Conservation (phyloP, 2,113 vertebrate genomes). For the Tragelaphus imberbis region DNA sequence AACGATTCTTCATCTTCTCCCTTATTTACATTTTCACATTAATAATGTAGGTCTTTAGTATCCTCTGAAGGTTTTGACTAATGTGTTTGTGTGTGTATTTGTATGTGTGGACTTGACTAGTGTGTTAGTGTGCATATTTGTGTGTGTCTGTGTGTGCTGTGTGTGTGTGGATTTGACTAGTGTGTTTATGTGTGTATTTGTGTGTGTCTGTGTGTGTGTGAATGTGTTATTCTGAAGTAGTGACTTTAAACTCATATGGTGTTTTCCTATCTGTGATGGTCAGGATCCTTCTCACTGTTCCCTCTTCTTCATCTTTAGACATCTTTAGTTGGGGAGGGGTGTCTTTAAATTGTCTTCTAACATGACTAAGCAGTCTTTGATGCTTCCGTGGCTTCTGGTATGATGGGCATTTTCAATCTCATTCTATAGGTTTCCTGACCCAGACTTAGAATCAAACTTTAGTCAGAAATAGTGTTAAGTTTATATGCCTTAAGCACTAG, state of each 20-base stretch:
- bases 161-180: neutral
- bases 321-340: neutral
- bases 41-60: neutral
- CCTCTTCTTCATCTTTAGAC: neutral
- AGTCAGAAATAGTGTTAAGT: neutral
- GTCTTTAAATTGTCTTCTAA: neutral
- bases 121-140: neutral
- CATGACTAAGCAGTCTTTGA: neutral
- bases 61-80: neutral
- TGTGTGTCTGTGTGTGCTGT: neutral
- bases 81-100: neutral
- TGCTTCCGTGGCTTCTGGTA: neutral
- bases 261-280: neutral
- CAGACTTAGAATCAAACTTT: neutral
- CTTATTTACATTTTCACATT: neutral
- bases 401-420: neutral
- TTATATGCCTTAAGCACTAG: neutral
- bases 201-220: neutral
- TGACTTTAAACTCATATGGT: neutral
- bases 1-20: neutral
- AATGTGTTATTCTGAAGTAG: neutral
- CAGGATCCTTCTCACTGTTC: rapidly evolving
- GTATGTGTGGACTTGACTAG: neutral
- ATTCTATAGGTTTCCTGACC: neutral
- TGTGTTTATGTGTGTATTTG: neutral